Evolutionary conservation across 2,888 invertebrate species (phyloP).

Genomic region (Hylaea fasciaria): DNA sequence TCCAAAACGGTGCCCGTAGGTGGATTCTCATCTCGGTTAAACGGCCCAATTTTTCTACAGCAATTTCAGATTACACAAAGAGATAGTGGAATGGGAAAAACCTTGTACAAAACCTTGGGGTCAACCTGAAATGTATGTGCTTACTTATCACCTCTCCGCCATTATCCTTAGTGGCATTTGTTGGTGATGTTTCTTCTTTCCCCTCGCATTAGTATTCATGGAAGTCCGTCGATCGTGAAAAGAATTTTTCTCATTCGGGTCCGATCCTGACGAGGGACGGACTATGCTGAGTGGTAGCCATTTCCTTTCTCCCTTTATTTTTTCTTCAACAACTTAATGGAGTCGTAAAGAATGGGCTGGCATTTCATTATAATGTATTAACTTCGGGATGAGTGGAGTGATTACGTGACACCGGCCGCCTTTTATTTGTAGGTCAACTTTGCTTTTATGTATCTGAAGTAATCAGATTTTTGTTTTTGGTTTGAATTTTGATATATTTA

Average conservation of each 20-base stretch:
- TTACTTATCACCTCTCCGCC: constrained; percentile 56
- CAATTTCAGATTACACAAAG: constrained; percentile 26
- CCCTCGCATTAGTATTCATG: constrained; percentile 81
- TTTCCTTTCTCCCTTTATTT: constrained; percentile 77
- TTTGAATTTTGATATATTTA: neutral
- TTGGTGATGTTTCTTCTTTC: constrained; percentile 63
- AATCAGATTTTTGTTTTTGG: constrained; percentile 20
- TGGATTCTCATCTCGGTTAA: constrained; percentile 34
- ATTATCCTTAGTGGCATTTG: constrained; percentile 68
- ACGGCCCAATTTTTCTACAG: constrained; percentile 24
- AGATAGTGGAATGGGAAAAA: constrained; percentile 23
- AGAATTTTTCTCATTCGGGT: constrained; percentile 75
- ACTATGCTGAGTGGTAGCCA: constrained; percentile 75
- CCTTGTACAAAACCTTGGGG: constrained; percentile 18
- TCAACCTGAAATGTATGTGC: constrained; percentile 24
- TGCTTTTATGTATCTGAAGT: constrained; percentile 29
- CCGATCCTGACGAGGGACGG: constrained; percentile 74
- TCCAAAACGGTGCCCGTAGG: constrained; percentile 38
- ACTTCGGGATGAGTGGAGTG: constrained; percentile 60
- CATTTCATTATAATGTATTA: constrained; percentile 78
- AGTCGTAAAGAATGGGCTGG: constrained; percentile 75
- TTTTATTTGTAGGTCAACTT: constrained; percentile 38
- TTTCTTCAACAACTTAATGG: constrained; percentile 79
- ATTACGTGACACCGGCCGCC: constrained; percentile 52
- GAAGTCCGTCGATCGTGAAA: constrained; percentile 81